Evolutionary conservation across 2,113 vertebrate species (phyloP).

Genomic region (Myiozetetes cayanensis): DNA sequence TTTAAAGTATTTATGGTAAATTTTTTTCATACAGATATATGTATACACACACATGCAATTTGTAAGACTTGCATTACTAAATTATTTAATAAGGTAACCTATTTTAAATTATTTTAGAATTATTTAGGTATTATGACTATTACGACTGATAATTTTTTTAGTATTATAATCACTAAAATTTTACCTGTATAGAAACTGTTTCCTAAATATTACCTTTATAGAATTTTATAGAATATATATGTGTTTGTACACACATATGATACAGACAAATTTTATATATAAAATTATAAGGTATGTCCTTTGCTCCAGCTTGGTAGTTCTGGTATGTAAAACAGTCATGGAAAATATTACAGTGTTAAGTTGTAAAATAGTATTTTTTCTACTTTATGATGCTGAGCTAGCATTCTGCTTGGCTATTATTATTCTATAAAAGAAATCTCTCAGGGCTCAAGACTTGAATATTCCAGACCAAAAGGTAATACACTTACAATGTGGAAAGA

Average conservation of each 20-base stretch:
- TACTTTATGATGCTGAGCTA: neutral
- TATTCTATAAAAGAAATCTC: neutral
- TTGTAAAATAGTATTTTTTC: neutral
- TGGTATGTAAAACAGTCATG: neutral
- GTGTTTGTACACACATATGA: neutral
- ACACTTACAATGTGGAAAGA: accelerated
- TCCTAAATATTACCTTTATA: neutral
- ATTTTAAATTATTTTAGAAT: neutral
- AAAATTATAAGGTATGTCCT: neutral
- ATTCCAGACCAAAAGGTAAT: neutral
- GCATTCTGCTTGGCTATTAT: neutral
- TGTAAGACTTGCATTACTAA: neutral
- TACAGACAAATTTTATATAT: neutral
- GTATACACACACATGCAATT: neutral
- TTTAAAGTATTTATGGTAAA: neutral
- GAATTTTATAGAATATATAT: neutral
- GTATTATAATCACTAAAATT: neutral
- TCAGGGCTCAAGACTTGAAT: neutral
- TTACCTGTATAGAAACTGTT: neutral
- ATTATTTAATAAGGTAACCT: neutral
- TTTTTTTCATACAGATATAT: neutral
- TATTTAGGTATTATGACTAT: neutral
- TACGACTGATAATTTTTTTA: neutral
- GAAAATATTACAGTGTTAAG: neutral
- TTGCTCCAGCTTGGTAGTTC: neutral